These are phyloP conservation scores for Megamerina dolium DNA, from an alignment of 2,888 invertebrate species.

Conservation along the genomic window DNA sequence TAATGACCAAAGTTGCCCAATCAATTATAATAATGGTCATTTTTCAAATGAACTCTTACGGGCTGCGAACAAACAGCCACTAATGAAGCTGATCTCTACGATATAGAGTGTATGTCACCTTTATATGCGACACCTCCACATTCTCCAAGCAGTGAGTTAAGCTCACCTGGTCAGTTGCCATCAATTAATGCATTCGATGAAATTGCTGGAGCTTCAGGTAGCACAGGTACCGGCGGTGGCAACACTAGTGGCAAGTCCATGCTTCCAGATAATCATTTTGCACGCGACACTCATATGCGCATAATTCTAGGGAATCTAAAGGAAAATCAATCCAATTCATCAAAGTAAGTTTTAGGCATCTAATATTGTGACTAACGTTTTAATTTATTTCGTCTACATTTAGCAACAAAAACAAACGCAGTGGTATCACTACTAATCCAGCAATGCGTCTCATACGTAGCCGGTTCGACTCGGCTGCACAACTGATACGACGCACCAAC, in stretches of 20 bases:
- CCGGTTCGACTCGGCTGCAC: constrained; percentile 50
- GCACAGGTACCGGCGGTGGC: constrained; percentile 15
- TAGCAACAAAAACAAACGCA: constrained; percentile 61
- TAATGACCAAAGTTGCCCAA: too few relatives aligned
- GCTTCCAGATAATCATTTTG: constrained; percentile 74
- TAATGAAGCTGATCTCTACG: constrained; percentile 49
- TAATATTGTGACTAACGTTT: neutral
- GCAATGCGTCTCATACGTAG: constrained; percentile 69
- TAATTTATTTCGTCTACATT: constrained; percentile 7
- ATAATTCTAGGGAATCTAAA: constrained; percentile 68
- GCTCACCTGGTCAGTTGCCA: constrained; percentile 51
- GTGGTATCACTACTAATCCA: constrained; percentile 81
- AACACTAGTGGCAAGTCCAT: constrained; percentile 30
- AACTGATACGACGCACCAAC: constrained; percentile 48
- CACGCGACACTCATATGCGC: constrained; percentile 86
- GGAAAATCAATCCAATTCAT: constrained; percentile 46
- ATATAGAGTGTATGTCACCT: constrained; percentile 56
- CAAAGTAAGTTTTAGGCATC: constrained; percentile 37
- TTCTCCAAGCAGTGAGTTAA: constrained; percentile 62
- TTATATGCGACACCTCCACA: constrained; percentile 77
- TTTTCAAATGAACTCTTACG: too few relatives aligned
- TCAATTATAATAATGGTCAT: too few relatives aligned
- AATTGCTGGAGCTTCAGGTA: constrained; percentile 39
- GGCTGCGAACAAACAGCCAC: constrained; percentile 39
- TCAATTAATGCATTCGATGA: constrained; percentile 47